These are phyloP conservation scores for Oplegnathus fasciatus DNA, from an alignment of 2,113 vertebrate species.

Conservation along the genomic window DNA sequence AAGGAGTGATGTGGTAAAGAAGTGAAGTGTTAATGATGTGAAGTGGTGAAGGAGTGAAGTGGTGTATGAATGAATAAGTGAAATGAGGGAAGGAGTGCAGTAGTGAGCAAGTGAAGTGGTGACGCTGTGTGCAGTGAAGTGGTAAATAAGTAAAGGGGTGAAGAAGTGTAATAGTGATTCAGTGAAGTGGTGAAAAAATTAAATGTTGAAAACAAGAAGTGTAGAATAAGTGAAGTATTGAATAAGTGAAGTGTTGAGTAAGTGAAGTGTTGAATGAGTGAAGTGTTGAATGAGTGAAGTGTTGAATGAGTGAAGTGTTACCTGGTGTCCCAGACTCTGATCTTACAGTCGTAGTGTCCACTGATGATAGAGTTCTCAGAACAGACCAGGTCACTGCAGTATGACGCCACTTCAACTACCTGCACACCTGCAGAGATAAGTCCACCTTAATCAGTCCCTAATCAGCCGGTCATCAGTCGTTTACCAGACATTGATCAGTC, in stretches of 20 bases:
- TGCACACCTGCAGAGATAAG: slow-evolving; percentile 81
- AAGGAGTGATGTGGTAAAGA: background rate
- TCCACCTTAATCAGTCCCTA: background rate
- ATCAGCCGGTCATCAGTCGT: background rate
- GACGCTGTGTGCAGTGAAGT: background rate
- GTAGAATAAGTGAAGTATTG: background rate
- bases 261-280: background rate
- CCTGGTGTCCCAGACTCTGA: slow-evolving; percentile 93
- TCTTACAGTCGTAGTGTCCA: slow-evolving; percentile 89
- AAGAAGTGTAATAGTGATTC: background rate
- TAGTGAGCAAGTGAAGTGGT: background rate
- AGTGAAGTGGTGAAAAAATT: background rate
- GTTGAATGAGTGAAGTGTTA: slow-evolving; percentile 43
- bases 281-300: background rate
- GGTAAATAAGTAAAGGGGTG: background rate
- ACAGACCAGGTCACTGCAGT: slow-evolving; percentile 91
- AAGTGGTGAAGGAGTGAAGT: background rate
- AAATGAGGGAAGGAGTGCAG: background rate
- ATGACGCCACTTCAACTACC: slow-evolving; percentile 84
- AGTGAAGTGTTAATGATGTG: background rate
- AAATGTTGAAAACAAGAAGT: background rate
- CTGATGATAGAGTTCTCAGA: slow-evolving; percentile 88
- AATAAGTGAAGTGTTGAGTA: background rate
- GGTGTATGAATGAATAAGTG: background rate
- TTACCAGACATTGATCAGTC: background rate